Conservation (phyloP, 2,797 vertebrate genomes). For the Paratrypauchen microcephalus region DNA sequence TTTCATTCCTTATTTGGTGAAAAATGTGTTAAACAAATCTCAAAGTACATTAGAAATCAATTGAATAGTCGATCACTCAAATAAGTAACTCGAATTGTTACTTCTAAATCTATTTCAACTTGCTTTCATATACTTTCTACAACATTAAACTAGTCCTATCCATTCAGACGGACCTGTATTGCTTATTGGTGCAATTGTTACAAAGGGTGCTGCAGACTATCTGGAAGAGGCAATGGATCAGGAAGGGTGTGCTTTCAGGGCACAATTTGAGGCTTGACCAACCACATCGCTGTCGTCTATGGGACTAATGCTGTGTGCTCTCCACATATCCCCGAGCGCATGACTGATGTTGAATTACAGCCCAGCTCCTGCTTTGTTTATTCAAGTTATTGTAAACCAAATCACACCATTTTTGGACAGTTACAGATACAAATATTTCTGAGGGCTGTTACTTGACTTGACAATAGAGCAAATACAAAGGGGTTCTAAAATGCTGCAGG, state of each 20-base stretch:
- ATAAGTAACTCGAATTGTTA: no score
- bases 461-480: slow-evolving; percentile 20
- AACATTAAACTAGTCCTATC: neutral
- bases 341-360: neutral
- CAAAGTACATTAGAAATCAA: no score
- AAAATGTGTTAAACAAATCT: no score
- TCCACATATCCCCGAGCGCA: neutral
- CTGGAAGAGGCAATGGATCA: neutral
- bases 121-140: neutral
- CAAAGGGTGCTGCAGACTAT: neutral
- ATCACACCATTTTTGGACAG: slow-evolving; percentile 4
- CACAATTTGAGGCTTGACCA: slow-evolving; percentile 13
- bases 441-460: slow-evolving; percentile 18
- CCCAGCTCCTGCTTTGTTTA: slow-evolving; percentile 1
- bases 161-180: neutral
- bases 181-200: neutral
- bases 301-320: neutral
- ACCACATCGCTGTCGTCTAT: neutral
- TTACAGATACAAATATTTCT: slow-evolving; percentile 22
- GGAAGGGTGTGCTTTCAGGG: neutral
- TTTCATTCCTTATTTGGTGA: no score
- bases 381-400: slow-evolving; percentile 5
- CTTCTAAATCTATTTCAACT: no score
- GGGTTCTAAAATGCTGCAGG: slow-evolving; percentile 23
- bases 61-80: no score